A percentile compares a stretch with the other conserved stretches of the same genome.
These are phyloP conservation scores for Ctenomys sociabilis DNA, from an alignment of 2,113 vertebrate genomes.

Conservation along the genomic window DNA sequence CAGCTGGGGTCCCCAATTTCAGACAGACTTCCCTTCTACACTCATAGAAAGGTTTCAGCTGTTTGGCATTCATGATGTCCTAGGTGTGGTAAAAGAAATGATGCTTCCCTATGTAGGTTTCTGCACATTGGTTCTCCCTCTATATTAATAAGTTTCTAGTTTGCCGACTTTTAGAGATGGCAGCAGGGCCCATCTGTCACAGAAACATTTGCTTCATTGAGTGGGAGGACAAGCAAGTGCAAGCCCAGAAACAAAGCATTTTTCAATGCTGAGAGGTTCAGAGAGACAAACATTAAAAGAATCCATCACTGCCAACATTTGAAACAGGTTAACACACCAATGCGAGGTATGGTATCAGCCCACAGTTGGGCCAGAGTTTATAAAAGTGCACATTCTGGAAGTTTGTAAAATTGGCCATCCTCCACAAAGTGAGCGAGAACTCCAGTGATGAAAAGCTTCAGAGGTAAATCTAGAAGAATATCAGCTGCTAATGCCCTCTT, in stretches of 20 bases:
- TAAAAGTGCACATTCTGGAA: not conserved
- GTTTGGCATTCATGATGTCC: not conserved
- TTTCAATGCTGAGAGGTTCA: constrained; percentile 55
- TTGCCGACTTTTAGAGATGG: constrained; percentile 47
- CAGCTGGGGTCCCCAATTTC: fast-evolving
- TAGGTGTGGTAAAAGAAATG: not conserved
- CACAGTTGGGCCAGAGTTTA: not conserved
- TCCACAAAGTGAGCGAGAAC: not conserved
- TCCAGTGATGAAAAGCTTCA: fast-evolving
- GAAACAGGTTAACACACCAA: not conserved
- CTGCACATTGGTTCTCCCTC: not conserved
- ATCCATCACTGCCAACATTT: constrained; percentile 20
- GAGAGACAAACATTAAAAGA: constrained; percentile 18
- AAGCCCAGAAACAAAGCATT: constrained; percentile 48
- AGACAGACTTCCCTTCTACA: not conserved
- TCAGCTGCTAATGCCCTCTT: not conserved
- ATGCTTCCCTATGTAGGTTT: not conserved
- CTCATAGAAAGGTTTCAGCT: not conserved
- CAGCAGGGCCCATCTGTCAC: constrained; percentile 26
- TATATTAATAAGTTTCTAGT: constrained; percentile 12
- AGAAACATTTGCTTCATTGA: constrained; percentile 58
- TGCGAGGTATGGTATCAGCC: not conserved
- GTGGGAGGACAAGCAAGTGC: constrained; percentile 56
- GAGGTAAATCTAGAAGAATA: not conserved
- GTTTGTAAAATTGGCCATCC: not conserved